Evolutionary conservation across 2,113 vertebrate species (phyloP), one percentile per base, ranked within the genome.

Genomic region (Tinamus guttatus): DNA sequence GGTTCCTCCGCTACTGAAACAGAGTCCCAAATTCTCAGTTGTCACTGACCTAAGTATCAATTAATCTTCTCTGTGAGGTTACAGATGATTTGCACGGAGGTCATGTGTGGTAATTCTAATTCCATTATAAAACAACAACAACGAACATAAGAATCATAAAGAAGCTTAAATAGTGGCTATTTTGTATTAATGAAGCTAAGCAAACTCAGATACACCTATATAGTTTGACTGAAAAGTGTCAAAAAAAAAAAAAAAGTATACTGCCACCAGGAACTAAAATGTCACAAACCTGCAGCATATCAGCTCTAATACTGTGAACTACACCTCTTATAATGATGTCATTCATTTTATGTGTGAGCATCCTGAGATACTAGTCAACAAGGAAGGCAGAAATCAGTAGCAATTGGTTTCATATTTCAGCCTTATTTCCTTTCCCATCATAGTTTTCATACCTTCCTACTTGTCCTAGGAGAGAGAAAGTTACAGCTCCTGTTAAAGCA

Each of bases 381-480:
- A 83, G 30, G 40, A 51, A 56, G 47, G 81, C 2, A 13, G 47
- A 87, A 79, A 85, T 51, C 85, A 67, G 32, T 15, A 85, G 80
- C 60, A 79, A 94, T 20, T 20, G 24, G 74, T 89, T 82, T 90
- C 30, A 43, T 18, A 68, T 60, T 64, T 40, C 68, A 78, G n/a
- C 69, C 32, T 81, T 58, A 87, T 68, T 91, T 93, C 25, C 68
- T 81, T 49, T 40, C 58, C 76, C 34, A 30, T 73, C 40, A 38
- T 18, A 89, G 62, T 89, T 96, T 96, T 85, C 54, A 90, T 87
- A 81, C 85, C 85, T 87, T 83, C 32, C 79, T 38, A 90, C 49
- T 94, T 91, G 71, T 87, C 87, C 79, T 73, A 89, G 81, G 88
- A 96, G 73, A 94, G 68, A 67, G 77, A 95, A 96, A 97, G 84